Base-by-base conservation (phyloP, 2,113 vertebrate species). In the Marmota flaviventris region DNA sequence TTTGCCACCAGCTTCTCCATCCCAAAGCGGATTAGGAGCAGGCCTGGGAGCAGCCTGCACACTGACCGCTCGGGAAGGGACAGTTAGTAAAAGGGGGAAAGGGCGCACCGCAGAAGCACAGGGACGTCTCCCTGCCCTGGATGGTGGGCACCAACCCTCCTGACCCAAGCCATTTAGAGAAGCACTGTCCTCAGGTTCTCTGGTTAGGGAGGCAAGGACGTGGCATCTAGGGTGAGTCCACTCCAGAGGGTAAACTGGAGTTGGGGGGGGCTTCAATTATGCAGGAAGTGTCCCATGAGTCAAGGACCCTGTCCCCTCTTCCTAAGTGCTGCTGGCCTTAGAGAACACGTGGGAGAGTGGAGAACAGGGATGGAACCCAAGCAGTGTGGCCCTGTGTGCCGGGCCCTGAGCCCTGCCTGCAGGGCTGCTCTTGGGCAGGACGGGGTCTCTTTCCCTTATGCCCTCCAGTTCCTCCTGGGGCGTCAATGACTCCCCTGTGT, bases 1-100 rank as follows among this genome's bases (percentile, higher is more conserved):
- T 25, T 18, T 27, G 18, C 16, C 8, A 18, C 39, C 34, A n/a
- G 16, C 24, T n/a, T 56, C 58, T 51, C 25, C 8, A 18, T 8
- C 20, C 27, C 3, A 0, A 5, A 0, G 29, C 0, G 1, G 42
- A 4, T 67, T 8, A 48, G 53, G 39, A 14, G 56, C 4, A 70
- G 51, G 4, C 34, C 18, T 13, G 37, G 45, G n/a, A 12, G 24
- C 48, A 6, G 4, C 42, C 25, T 13, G 11, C 6, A n/a, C 39
- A 45, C 53, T 48, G 5, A 22, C 9, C 20, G 34, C 51, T 17
- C n/a, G 8, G 14, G 45, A 9, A 65, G 39, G 12, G 81, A 84
- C 29, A 32, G 76, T 22, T 53, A 14, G 27, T 27, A 32, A 34
- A 51, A 89, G 16, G 22, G 12, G 8, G 22, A 32, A 51, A 61